phyloP scores from a whole-genome alignment of 2,888 invertebrate species.

The Scotopteryx bipunctaria region DNA sequence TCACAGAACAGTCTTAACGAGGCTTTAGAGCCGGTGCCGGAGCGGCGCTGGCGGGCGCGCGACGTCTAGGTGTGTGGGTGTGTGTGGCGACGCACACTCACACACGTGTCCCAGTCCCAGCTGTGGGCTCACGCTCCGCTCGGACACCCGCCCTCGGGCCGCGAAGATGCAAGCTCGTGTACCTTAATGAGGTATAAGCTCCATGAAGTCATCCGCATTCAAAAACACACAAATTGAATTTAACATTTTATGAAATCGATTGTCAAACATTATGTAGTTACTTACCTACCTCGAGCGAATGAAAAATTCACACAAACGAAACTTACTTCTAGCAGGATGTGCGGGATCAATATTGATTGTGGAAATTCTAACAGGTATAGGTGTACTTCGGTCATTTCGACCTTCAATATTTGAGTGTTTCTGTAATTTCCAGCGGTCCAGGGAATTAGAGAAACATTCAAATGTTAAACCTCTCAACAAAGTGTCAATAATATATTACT shows the following conservation, averaged over 20 bases:
- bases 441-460: not conserved
- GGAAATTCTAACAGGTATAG: too few relatives aligned
- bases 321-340: not conserved
- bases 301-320: slow-evolving; percentile 1
- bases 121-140: not conserved
- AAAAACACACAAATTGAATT: not conserved
- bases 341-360: not conserved
- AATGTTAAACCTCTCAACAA: too few relatives aligned
- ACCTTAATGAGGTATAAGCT: slow-evolving; percentile 1
- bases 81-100: not conserved
- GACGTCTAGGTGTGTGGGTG: not conserved
- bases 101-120: too few relatives aligned
- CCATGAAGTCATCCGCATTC: not conserved
- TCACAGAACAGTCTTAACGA: not conserved
- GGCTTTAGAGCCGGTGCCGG: not conserved
- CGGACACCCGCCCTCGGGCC: not conserved
- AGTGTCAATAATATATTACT: too few relatives aligned
- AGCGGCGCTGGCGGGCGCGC: not conserved
- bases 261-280: not conserved
- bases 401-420: too few relatives aligned
- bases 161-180: not conserved
- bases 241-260: slow-evolving; percentile 1
- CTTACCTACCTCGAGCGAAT: not conserved
- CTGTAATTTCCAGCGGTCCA: too few relatives aligned
- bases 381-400: too few relatives aligned